Percentiles rank a stretch among this genome's conserved stretches.
Conservation (phyloP, 1,140 invertebrate species). For the Lineus longissimus region DNA sequence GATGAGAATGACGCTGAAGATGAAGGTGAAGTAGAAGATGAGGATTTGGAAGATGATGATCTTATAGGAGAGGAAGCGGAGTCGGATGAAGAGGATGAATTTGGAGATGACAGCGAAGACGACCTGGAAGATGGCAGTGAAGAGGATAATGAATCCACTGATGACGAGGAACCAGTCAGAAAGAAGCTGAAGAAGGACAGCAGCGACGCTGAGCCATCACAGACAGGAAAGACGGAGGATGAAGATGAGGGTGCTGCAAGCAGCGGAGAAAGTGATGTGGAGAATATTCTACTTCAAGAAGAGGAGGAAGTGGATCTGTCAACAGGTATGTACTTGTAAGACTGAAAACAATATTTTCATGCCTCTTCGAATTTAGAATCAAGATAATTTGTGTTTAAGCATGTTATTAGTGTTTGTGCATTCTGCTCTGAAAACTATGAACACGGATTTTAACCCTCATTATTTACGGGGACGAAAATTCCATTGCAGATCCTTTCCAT, state of each 20-base stretch:
- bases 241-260: constrained; percentile 24
- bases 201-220: constrained; percentile 13
- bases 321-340: neutral
- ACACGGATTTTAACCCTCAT: no score
- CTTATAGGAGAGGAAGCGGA: constrained; percentile 8
- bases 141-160: constrained; percentile 5
- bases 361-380: neutral
- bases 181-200: constrained; percentile 1
- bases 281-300: constrained; percentile 17
- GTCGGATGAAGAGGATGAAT: constrained; percentile 17
- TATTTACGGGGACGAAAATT: neutral
- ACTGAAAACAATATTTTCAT: neutral
- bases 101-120: constrained; percentile 23
- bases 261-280: constrained; percentile 38
- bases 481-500: constrained; percentile 35
- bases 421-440: no score
- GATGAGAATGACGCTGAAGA: neutral
- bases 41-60: constrained; percentile 13
- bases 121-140: neutral
- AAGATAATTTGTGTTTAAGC: neutral
- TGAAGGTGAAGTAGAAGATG: constrained; percentile 16
- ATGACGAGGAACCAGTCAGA: constrained; percentile 17
- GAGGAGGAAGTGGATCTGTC: neutral
- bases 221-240: constrained; percentile 17
- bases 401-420: no score